Evolutionary conservation across 2,113 vertebrate species (phyloP), one percentile per base, ranked within the genome.

Genomic region (Gasterosteus aculeatus): DNA sequence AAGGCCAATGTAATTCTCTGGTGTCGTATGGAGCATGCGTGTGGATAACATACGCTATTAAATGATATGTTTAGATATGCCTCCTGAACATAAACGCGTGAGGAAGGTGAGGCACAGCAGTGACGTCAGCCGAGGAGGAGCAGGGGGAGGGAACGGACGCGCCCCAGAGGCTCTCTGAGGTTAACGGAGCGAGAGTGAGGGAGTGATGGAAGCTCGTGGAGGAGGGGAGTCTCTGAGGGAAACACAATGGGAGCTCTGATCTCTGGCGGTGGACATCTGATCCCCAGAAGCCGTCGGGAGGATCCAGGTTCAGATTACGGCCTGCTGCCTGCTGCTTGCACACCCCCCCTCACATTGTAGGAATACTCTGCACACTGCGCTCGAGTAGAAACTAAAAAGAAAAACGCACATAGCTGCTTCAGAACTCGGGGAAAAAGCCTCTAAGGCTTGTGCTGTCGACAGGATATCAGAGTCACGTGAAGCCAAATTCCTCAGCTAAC

Each of bases 221-320:
- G 69, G 64, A 68, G 82, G 87, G 72, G 75, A 87, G 89, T 81
- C 76, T 88, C 83, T 80, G 69, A 84, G 76, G 85, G 86, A 84
- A 90, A 88, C 80, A 93, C 89, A 94, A 93, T 86, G 84, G 87
- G 82, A 88, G 85, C 83, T 84, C 77, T 92, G 92, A 94, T 93
- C 93, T 94, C 88, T 90, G 89, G 91, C 80, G 11, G 69, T 53
- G 73, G 92, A 91, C 80, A 95, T 82, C 82, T 84, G 85, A 94
- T 93, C 86, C 75, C 58, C 47, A 77, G 53, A 81, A 82, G 81
- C 80, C 82, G 88, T 75, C 74, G 62, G 78, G 81, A 87, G 80
- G 85, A 80, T 73, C 57, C 9, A 8, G 87, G 85, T 71, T 94
- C 89, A 46, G 54, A 72, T 94, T 93, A 93, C 92, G 69, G 76